Evolutionary conservation across 1,140 invertebrate species (phyloP), one percentile per base, ranked within the genome.

Genomic region (Archegozetes longisetosus): DNA sequence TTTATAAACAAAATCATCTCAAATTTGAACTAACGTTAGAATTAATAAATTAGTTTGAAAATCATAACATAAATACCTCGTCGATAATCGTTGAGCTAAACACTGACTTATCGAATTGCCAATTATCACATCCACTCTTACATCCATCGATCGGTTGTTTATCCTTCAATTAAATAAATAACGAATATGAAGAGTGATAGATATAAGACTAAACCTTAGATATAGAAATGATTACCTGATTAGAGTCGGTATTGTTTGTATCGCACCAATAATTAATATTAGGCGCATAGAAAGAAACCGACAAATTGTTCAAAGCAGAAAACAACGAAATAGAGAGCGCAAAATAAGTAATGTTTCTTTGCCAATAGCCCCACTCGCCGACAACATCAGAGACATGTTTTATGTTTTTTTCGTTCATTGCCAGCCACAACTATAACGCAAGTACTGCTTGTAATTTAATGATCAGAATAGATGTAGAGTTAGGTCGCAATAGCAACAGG

Each of bases 181-280:
- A 40, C 32, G 6, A 40, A n/a, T n/a, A n/a, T n/a, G n/a, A n/a
- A n/a, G n/a, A n/a, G n/a, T n/a, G n/a, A n/a, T n/a, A n/a, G n/a
- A n/a, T n/a, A n/a, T n/a, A n/a, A n/a, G n/a, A n/a, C n/a, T n/a
- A n/a, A n/a, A n/a, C n/a, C n/a, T n/a, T n/a, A n/a, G n/a, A n/a
- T n/a, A n/a, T n/a, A n/a, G n/a, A n/a, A 40, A 40, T 17, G 6
- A 40, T 17, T 40, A 40, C 32, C 32, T 40, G 32, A 40, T 40
- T 40, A 40, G 32, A 9, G 17, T 6, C 17, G 17, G 32, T 17
- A 40, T 17, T 17, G 32, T 40, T 17, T 9, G 6, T 17, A 40
- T 17, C 32, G 32, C 62, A 64, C 62, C 62, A 64, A n/a, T 61
- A 52, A 14, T 64, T 59, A n/a, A 54, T 12, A 13, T 58, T 61